A percentile compares a stretch with the other conserved stretches of the same genome.
phyloP scores from a whole-genome alignment of 2,113 vertebrate species.

The Siphamia tubifer region DNA sequence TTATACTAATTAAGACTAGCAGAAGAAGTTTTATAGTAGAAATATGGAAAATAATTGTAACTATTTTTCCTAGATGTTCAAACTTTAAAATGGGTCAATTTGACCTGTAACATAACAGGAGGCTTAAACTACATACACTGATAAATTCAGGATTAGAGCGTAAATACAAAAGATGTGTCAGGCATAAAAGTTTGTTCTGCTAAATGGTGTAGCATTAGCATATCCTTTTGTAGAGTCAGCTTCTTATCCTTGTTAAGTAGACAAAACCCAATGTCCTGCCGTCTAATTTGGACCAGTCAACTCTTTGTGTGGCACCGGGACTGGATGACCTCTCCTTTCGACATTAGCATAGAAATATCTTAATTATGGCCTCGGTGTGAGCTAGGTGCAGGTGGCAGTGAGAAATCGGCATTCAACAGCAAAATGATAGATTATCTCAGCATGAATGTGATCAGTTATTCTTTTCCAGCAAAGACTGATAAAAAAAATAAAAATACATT shows the following conservation, averaged over 20 bases:
- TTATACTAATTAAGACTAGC: too few species aligned
- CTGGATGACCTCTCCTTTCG: conserved; percentile 13
- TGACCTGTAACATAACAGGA: too few species aligned
- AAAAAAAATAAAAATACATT: neutral
- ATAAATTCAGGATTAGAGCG: neutral
- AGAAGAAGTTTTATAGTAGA: too few species aligned
- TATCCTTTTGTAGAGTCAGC: neutral
- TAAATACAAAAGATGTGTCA: neutral
- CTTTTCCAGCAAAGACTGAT: conserved; percentile 25
- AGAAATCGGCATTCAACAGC: conserved; percentile 14
- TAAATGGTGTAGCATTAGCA: conserved; percentile 4
- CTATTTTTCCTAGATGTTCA: too few species aligned
- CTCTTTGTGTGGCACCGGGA: neutral
- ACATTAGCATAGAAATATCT: conserved; percentile 56
- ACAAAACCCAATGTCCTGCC: conserved; percentile 9
- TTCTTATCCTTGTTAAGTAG: conserved; percentile 6
- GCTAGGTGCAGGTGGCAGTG: conserved; percentile 23
- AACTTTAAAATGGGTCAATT: too few species aligned
- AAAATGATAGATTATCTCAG: conserved; percentile 52
- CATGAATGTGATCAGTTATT: conserved; percentile 39
- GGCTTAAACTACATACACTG: neutral
- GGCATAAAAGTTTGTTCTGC: neutral
- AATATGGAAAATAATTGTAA: too few species aligned
- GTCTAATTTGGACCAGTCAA: conserved; percentile 23
- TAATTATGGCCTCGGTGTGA: conserved; percentile 36